Percentiles rank a stretch among this genome's conserved stretches.
Evolutionary conservation across 2,888 invertebrate species (phyloP).

Genomic region (Amphipyra berbera): DNA sequence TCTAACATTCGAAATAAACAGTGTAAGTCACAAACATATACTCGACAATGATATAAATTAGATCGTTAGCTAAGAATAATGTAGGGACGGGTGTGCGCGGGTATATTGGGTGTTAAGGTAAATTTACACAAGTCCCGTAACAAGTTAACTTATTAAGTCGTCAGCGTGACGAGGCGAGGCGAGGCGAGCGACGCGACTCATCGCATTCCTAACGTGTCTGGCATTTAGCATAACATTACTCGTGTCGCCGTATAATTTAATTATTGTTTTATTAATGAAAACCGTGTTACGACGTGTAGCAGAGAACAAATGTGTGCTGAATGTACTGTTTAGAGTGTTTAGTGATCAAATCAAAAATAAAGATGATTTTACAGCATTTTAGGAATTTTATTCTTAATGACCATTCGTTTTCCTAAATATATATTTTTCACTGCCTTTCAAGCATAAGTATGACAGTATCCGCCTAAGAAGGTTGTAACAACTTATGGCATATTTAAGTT

Average conservation of each 20-base stretch:
- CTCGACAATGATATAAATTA: constrained; percentile 82
- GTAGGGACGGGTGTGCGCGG: constrained; percentile 73
- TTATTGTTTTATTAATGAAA: constrained; percentile 49
- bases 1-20: background rate
- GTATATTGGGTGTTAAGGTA: constrained; percentile 86
- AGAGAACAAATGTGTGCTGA: background rate
- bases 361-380: no score
- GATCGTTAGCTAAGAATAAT: constrained; percentile 86
- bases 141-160: constrained; percentile 88
- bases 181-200: constrained; percentile 72
- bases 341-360: no score
- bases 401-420: no score
- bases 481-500: no score
- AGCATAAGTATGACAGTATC: no score
- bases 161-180: constrained; percentile 70
- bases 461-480: no score
- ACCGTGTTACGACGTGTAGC: constrained; percentile 1
- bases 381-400: no score
- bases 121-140: constrained; percentile 87
- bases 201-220: constrained; percentile 72
- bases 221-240: constrained; percentile 59
- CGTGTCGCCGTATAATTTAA: constrained; percentile 43
- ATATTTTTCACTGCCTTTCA: no score
- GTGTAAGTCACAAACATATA: constrained; percentile 55
- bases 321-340: no score